phyloP scores from a whole-genome alignment of 2,113 vertebrate species.

The Eolophus roseicapilla region DNA sequence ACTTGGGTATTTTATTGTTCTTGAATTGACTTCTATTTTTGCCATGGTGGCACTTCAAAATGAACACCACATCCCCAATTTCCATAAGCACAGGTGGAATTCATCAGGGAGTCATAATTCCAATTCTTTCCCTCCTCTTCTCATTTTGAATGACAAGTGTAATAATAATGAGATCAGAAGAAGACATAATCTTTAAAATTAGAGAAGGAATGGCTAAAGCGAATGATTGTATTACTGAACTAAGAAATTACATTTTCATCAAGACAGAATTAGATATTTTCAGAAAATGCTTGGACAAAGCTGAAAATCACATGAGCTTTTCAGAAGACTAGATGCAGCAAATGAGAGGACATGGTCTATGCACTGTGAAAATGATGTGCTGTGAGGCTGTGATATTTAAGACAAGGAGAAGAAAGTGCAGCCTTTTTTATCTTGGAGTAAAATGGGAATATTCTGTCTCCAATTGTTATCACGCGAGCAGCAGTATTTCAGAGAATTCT shows the following conservation, averaged over 20 bases:
- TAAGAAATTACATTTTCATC: constrained; percentile 67
- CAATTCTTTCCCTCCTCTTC: constrained; percentile 39
- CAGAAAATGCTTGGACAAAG: constrained; percentile 55
- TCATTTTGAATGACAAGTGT: constrained; percentile 62
- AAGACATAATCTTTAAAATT: constrained; percentile 63
- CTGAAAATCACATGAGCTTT: constrained; percentile 45
- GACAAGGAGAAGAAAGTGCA: background rate
- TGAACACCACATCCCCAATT: constrained; percentile 30
- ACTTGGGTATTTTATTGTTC: background rate
- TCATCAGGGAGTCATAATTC: constrained; percentile 50
- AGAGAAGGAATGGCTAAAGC: constrained; percentile 46
- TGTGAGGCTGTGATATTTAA: background rate
- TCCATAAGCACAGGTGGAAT: constrained; percentile 49
- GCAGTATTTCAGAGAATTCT: background rate
- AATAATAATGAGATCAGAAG: constrained; percentile 63
- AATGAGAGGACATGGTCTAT: background rate
- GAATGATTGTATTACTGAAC: constrained; percentile 44
- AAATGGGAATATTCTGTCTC: background rate
- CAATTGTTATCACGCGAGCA: background rate
- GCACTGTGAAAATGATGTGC: background rate
- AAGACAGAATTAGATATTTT: constrained; percentile 55
- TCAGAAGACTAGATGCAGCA: constrained; percentile 35
- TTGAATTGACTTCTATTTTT: constrained; percentile 36
- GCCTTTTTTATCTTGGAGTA: background rate
- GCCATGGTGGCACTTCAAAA: constrained; percentile 31